Percentiles rank a stretch among this genome's conserved stretches.
These are phyloP conservation scores for Erinaceus europaeus DNA, from an alignment of 2,113 vertebrate genomes.

Conservation along the genomic window DNA sequence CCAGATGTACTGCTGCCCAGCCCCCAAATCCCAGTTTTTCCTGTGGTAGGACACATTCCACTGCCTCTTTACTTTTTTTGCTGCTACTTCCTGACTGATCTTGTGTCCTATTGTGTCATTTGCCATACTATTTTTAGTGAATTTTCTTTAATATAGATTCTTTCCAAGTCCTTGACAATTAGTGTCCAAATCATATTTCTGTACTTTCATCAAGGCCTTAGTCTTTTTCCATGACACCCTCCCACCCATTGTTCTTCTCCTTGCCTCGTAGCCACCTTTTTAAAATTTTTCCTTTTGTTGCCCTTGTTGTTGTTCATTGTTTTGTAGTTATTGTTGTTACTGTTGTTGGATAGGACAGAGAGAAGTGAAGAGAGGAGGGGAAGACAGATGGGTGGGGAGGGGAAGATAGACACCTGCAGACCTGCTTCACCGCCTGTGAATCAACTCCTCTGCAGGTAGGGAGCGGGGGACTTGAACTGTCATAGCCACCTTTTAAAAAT, in stretches of 20 bases:
- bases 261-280: background rate
- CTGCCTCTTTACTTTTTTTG: constrained; percentile 7
- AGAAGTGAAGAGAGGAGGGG: too few relatives aligned
- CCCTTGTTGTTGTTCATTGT: too few relatives aligned
- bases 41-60: background rate
- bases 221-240: background rate
- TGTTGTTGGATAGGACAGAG: too few relatives aligned
- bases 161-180: constrained; percentile 17
- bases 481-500: too few relatives aligned
- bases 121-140: background rate
- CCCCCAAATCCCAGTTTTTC: background rate
- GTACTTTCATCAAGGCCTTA: background rate
- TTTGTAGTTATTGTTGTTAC: too few relatives aligned
- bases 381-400: too few relatives aligned
- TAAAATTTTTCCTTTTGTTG: too few relatives aligned
- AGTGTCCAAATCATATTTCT: background rate
- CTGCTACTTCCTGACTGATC: background rate
- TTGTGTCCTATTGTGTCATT: background rate
- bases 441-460: too few relatives aligned
- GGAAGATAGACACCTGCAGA: too few relatives aligned
- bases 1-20: too few relatives aligned
- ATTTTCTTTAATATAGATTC: constrained; percentile 5
- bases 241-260: background rate
- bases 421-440: too few relatives aligned
- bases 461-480: too few relatives aligned